A percentile compares a stretch with the other conserved stretches of the same genome.
phyloP scores from a whole-genome alignment of 1,140 invertebrate genomes.

The Penaeus japonicus region DNA sequence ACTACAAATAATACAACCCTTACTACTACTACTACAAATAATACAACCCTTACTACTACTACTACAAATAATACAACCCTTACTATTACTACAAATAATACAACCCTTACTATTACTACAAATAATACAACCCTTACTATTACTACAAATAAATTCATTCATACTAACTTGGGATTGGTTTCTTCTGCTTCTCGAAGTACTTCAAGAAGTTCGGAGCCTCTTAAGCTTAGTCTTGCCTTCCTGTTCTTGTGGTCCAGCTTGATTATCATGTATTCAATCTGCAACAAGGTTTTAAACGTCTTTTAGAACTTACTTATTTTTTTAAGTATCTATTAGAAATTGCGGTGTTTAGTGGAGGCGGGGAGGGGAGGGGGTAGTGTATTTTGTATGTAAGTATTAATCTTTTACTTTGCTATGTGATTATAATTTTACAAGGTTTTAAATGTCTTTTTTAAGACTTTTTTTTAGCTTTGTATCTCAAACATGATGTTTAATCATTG shows the following conservation, averaged over 20 bases:
- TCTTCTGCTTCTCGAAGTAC: constrained; percentile 77
- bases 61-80: too few relatives aligned
- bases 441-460: too few relatives aligned
- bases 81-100: too few relatives aligned
- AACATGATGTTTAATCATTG: too few relatives aligned
- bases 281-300: constrained; percentile 25
- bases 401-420: background rate
- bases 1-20: too few relatives aligned
- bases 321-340: background rate
- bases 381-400: too few relatives aligned
- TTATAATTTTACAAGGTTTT: too few relatives aligned
- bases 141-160: background rate
- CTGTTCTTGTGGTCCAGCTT: constrained; percentile 92
- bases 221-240: constrained; percentile 82
- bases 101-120: background rate
- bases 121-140: background rate
- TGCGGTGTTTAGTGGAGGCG: too few relatives aligned
- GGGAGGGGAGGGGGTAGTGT: too few relatives aligned
- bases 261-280: constrained; percentile 92
- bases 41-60: too few relatives aligned
- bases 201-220: constrained; percentile 80
- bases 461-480: too few relatives aligned
- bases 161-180: constrained; percentile 80
- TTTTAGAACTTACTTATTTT: background rate
- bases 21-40: too few relatives aligned